Percentiles rank a stretch among this genome's conserved stretches.
phyloP scores from a whole-genome alignment of 2,113 vertebrate genomes.

The Rattus rattus region DNA sequence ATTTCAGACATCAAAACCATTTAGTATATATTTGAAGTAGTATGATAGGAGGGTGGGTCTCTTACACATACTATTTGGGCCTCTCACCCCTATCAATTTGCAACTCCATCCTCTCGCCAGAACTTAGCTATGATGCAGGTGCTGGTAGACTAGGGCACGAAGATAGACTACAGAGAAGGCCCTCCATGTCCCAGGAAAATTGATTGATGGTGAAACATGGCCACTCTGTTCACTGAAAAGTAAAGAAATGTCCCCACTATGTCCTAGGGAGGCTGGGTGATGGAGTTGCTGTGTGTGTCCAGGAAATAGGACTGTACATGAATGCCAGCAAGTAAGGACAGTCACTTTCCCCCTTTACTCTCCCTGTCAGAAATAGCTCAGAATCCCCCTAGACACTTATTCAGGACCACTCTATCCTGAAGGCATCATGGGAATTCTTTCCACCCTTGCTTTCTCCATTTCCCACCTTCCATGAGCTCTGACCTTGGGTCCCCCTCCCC shows the following conservation, averaged over 20 bases:
- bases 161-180: not conserved
- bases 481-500: not conserved
- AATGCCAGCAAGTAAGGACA: accelerated
- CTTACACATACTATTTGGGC: not conserved
- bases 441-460: not conserved
- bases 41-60: not conserved
- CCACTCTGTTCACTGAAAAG: accelerated
- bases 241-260: accelerated
- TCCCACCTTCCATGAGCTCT: not conserved
- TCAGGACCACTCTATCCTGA: not conserved
- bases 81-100: accelerated
- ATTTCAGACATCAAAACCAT: not conserved
- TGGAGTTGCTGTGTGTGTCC: accelerated
- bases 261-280: not conserved
- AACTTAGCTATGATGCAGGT: not conserved
- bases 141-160: not conserved
- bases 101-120: not conserved
- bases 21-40: not conserved
- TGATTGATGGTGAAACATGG: accelerated
- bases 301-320: accelerated
- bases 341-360: not conserved
- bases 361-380: not conserved
- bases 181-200: accelerated
- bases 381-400: not conserved
- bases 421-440: no score